phyloP scores from a whole-genome alignment of 2,113 vertebrate genomes.

The Pygathrix nemaeus region DNA sequence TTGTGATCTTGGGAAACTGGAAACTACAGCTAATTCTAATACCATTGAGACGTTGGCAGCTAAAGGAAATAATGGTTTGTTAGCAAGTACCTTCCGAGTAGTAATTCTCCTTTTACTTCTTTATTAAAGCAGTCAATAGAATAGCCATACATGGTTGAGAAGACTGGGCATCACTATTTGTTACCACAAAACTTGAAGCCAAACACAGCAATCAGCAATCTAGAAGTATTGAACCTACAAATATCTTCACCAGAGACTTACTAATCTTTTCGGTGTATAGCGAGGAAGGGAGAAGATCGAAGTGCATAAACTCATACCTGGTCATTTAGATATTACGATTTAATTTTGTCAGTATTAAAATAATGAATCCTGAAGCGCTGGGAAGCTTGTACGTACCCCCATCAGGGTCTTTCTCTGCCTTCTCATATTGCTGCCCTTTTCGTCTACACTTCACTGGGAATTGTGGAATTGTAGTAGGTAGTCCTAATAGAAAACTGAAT shows the following conservation, averaged over 20 bases:
- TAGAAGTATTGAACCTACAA: not conserved
- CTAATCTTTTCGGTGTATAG: not conserved
- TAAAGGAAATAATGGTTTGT: not conserved
- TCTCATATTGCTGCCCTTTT: not conserved
- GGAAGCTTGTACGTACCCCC: not conserved
- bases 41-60: not conserved
- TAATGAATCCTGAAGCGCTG: not conserved
- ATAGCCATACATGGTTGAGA: not conserved
- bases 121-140: not conserved
- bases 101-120: not conserved
- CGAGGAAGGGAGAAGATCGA: not conserved
- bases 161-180: not conserved
- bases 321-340: not conserved
- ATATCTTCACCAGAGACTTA: not conserved
- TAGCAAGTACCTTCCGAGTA: not conserved
- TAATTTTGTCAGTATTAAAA: not conserved
- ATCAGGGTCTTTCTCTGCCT: not conserved
- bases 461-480: not conserved
- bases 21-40: not conserved
- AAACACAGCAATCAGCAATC: not conserved
- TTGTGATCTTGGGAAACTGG: conserved; percentile 3
- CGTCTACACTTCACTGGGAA: not conserved
- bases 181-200: not conserved
- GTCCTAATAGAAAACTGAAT: not conserved
- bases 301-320: not conserved